A percentile compares a stretch with the other conserved stretches of the same genome.
phyloP scores from a whole-genome alignment of 2,888 invertebrate genomes.

The Amphipyra tragopoginis region DNA sequence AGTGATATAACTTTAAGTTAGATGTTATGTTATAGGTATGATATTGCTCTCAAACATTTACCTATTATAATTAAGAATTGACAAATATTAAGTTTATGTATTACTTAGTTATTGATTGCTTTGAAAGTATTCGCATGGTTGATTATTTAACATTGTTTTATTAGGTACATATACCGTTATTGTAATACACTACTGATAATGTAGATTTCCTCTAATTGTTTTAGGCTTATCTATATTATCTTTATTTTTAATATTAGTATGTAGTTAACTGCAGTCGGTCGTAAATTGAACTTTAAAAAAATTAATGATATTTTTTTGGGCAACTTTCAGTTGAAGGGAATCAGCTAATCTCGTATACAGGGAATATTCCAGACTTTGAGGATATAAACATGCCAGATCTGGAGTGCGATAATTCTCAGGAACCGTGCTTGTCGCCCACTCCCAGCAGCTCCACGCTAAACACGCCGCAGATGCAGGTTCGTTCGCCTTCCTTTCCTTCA shows the following conservation, averaged over 20 bases:
- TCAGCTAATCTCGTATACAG: conserved; percentile 90
- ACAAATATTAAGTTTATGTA: conserved; percentile 44
- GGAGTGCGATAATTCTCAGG: conserved; percentile 78
- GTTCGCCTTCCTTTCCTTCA: conserved; percentile 77
- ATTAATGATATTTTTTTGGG: conserved; percentile 68
- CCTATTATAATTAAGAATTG: conserved; percentile 34
- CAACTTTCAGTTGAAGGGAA: conserved; percentile 88
- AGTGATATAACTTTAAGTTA: conserved; percentile 46
- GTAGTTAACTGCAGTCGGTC: conserved; percentile 53
- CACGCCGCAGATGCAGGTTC: conserved; percentile 79
- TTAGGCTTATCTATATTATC: conserved; percentile 29
- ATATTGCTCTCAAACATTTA: conserved; percentile 47
- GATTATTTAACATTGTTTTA: conserved; percentile 35
- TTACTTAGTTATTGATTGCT: conserved; percentile 40
- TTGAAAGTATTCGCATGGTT: conserved; percentile 50
- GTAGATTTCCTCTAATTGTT: conserved; percentile 29
- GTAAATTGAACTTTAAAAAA: conserved; percentile 36
- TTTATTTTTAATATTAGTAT: conserved; percentile 29
- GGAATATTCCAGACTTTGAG: conserved; percentile 89
- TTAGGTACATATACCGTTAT: conserved; percentile 25
- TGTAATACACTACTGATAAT: conserved; percentile 32
- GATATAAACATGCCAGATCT: conserved; percentile 84
- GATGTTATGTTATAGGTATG: conserved; percentile 42
- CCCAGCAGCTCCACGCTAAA: conserved; percentile 77
- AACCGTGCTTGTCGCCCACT: conserved; percentile 67